phyloP scores from a whole-genome alignment of 2,113 vertebrate genomes.

The Tylochromis polylepis region DNA sequence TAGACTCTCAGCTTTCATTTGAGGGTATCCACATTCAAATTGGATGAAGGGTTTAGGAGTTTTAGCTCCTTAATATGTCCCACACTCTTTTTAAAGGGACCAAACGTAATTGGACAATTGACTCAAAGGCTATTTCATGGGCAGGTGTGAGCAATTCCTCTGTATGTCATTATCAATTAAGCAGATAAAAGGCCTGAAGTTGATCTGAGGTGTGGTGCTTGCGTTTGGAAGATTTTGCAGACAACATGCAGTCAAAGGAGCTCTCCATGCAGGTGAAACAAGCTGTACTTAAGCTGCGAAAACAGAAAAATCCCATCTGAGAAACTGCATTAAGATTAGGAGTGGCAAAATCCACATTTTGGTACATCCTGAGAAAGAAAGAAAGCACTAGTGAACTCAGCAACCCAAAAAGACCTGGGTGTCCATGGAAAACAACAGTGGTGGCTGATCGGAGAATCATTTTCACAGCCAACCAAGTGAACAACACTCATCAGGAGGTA shows the following conservation, averaged over 20 bases:
- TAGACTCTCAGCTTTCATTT: too few relatives aligned
- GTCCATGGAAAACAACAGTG: too few relatives aligned
- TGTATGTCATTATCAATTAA: accelerated
- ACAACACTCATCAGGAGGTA: too few relatives aligned
- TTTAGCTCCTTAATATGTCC: too few relatives aligned
- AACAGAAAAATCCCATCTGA: accelerated
- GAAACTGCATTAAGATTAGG: accelerated
- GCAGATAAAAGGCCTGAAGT: too few relatives aligned
- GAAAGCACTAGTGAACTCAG: not conserved
- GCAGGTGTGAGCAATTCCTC: not conserved
- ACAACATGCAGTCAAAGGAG: not conserved
- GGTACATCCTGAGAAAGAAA: not conserved
- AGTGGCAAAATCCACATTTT: not conserved
- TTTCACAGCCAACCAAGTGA: too few relatives aligned
- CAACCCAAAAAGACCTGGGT: too few relatives aligned
- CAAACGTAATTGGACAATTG: not conserved
- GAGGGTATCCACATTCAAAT: too few relatives aligned
- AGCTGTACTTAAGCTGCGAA: accelerated
- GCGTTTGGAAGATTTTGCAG: too few relatives aligned
- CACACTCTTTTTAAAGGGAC: accelerated
- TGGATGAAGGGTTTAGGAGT: too few relatives aligned
- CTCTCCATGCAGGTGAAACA: accelerated
- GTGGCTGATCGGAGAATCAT: too few relatives aligned
- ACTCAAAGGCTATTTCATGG: accelerated
- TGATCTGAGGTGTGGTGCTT: too few relatives aligned